These are phyloP conservation scores for Apteryx owenii DNA, from an alignment of 2,113 vertebrate genomes.

Conservation along the genomic window DNA sequence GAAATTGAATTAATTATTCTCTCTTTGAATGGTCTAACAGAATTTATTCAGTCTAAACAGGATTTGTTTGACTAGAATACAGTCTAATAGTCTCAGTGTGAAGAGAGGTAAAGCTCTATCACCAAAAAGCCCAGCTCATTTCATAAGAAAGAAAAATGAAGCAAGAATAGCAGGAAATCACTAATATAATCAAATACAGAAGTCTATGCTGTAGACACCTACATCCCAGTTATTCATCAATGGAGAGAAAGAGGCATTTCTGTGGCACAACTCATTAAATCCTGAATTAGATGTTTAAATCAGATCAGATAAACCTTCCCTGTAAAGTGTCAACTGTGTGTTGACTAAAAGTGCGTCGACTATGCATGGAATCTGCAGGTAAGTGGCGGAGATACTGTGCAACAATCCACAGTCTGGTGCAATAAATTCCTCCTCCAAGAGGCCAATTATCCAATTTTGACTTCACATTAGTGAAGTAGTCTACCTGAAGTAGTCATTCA, in stretches of 20 bases:
- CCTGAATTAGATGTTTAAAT: constrained; percentile 25
- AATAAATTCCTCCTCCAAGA: constrained; percentile 19
- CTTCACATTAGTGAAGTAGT: neutral
- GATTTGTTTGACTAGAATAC: neutral
- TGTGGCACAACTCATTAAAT: neutral
- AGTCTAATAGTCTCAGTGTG: neutral
- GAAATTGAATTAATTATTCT: neutral
- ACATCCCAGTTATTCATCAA: neutral
- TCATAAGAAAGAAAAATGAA: neutral
- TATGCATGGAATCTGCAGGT: neutral
- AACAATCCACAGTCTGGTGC: neutral
- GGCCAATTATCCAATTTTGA: neutral
- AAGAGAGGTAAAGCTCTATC: neutral
- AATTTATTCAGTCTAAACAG: neutral
- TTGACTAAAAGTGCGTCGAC: neutral
- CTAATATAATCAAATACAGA: neutral
- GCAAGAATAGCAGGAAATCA: fast-evolving
- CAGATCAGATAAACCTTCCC: neutral
- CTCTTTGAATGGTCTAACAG: neutral
- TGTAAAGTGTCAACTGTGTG: neutral
- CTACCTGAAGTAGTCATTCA: neutral
- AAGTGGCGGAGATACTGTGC: neutral
- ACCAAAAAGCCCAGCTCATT: neutral
- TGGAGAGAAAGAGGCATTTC: neutral
- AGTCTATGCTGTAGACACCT: neutral